Conservation (phyloP, 1,140 invertebrate genomes). For the Pseudomyrmex concolor region DNA sequence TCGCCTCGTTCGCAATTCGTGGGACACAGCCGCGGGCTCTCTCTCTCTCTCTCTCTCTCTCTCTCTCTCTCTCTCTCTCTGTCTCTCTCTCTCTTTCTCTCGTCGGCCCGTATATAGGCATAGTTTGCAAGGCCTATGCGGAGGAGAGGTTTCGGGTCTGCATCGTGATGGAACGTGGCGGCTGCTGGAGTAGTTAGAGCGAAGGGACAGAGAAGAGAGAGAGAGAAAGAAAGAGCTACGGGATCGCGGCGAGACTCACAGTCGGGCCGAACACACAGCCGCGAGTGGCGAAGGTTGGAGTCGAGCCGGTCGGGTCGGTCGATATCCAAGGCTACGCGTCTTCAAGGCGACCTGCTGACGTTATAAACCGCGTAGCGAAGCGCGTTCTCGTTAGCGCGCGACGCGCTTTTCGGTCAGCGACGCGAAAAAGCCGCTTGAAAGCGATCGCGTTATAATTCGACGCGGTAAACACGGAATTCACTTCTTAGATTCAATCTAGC, state of each 20-base stretch:
- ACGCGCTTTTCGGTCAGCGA: constrained; percentile 11
- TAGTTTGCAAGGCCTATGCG: constrained; percentile 15
- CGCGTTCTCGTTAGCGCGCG: constrained; percentile 15
- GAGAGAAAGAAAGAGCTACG: constrained; percentile 1
- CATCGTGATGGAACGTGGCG: constrained; percentile 14
- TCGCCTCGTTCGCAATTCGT: constrained; percentile 44
- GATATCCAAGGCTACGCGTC: constrained; percentile 68
- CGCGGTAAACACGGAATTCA: neutral
- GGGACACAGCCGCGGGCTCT: constrained; percentile 19
- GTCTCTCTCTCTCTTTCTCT: too few relatives aligned
- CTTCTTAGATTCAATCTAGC: too few relatives aligned
- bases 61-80: too few relatives aligned
- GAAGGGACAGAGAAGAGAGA: neutral
- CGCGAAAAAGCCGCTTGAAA: neutral
- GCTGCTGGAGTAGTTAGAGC: constrained; percentile 14
- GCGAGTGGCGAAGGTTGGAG: constrained; percentile 59
- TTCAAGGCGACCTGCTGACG: constrained; percentile 72
- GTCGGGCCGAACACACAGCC: constrained; percentile 37
- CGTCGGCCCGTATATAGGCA: neutral
- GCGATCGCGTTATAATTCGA: neutral
- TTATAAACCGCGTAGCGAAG: neutral
- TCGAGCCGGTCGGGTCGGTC: constrained; percentile 60
- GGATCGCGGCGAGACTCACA: constrained; percentile 56
- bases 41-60: too few relatives aligned
- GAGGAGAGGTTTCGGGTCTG: constrained; percentile 24